Evolutionary conservation across 2,797 vertebrate species (phyloP).

Genomic region (Glyptemys insculpta): DNA sequence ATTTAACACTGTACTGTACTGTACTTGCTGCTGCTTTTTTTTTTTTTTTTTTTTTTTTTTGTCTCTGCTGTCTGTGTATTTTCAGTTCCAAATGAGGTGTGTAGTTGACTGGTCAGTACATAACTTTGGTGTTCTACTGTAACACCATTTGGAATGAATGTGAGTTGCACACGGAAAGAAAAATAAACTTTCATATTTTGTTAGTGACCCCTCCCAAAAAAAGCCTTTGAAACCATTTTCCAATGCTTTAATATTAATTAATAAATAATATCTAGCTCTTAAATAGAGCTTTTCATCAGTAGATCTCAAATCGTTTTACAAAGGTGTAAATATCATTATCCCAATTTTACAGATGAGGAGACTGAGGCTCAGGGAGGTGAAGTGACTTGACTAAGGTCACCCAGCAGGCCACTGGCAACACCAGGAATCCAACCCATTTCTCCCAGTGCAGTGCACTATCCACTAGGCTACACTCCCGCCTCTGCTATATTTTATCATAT

Average conservation of each 20-base stretch:
- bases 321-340: not conserved
- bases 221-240: not conserved
- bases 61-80: too few relatives aligned
- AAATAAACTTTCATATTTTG: not conserved
- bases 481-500: accelerated
- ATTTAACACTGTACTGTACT: too few relatives aligned
- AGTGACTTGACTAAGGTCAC: accelerated
- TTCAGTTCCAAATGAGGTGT: too few relatives aligned
- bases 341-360: not conserved
- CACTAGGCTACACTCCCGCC: not conserved
- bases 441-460: not conserved
- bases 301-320: not conserved
- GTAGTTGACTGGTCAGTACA: too few relatives aligned
- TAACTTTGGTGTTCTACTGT: too few relatives aligned
- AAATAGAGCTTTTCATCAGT: not conserved
- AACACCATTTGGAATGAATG: not conserved
- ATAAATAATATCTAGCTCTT: not conserved
- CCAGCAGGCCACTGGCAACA: not conserved
- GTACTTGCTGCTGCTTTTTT: too few relatives aligned
- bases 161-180: not conserved
- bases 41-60: too few relatives aligned
- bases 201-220: not conserved
- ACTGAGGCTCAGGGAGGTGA: not conserved
- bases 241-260: not conserved
- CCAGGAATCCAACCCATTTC: not conserved